Conservation (phyloP, 2,888 invertebrate species). For the Ditula angustiorana region DNA sequence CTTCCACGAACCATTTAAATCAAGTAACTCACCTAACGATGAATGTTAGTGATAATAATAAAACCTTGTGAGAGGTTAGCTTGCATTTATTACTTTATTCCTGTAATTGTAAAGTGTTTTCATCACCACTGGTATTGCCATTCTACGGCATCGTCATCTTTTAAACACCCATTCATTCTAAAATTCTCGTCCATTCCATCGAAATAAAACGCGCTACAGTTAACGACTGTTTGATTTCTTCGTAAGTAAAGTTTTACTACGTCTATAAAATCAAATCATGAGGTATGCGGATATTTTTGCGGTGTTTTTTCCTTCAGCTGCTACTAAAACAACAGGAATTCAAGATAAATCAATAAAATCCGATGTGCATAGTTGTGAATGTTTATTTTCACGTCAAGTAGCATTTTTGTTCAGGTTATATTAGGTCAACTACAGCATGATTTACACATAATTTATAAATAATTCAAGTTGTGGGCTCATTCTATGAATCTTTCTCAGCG, state of each 20-base stretch:
- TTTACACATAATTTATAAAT: constrained; percentile 17
- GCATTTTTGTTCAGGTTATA: neutral
- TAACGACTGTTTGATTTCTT: constrained; percentile 34
- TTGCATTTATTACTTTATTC: no score
- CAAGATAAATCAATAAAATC: constrained; percentile 24
- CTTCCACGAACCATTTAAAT: no score
- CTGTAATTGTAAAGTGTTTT: neutral
- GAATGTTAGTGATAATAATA: no score
- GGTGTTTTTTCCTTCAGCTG: constrained; percentile 29
- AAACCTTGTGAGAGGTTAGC: no score
- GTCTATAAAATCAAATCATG: constrained; percentile 30
- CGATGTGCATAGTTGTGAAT: constrained; percentile 10
- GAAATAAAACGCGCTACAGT: constrained; percentile 13
- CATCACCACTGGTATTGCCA: neutral
- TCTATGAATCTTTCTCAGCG: neutral
- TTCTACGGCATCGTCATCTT: neutral
- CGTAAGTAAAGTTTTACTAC: constrained; percentile 22
- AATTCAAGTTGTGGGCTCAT: neutral
- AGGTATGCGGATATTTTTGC: constrained; percentile 20
- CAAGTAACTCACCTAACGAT: no score
- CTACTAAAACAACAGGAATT: constrained; percentile 11
- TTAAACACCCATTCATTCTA: neutral
- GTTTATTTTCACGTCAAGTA: constrained; percentile 31
- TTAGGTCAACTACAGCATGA: constrained; percentile 2
- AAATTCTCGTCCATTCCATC: neutral